A percentile compares a stretch with the other conserved stretches of the same genome.
These are phyloP conservation scores for Drosophila stalkeri DNA, from an alignment of 2,888 invertebrate genomes.

Conservation along the genomic window DNA sequence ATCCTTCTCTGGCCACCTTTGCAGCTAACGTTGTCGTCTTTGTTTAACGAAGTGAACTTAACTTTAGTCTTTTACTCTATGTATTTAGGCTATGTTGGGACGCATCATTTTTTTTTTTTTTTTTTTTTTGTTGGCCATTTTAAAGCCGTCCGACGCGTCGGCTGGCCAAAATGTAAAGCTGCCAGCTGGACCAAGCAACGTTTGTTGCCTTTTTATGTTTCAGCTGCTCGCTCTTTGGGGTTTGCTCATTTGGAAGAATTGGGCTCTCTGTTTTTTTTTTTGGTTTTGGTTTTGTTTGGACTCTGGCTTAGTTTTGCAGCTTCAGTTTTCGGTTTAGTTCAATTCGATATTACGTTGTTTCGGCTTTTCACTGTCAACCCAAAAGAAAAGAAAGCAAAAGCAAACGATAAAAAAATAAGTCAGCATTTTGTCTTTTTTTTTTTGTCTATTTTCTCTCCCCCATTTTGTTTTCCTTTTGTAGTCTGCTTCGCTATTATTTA, in stretches of 20 bases:
- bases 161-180: constrained; percentile 28
- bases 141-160: constrained; percentile 29
- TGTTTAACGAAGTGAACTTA: constrained; percentile 65
- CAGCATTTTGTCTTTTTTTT: constrained; percentile 18
- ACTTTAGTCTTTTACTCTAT: constrained; percentile 56
- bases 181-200: constrained; percentile 39
- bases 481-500: constrained; percentile 42
- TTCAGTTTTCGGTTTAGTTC: constrained; percentile 26
- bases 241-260: constrained; percentile 74
- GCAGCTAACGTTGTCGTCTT: constrained; percentile 28
- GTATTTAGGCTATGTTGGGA: constrained; percentile 50
- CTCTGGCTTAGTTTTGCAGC: constrained; percentile 24
- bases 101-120: constrained; percentile 17
- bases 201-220: constrained; percentile 37
- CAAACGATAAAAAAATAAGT: constrained; percentile 5
- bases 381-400: background rate
- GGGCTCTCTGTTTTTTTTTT: constrained; percentile 21
- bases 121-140: constrained; percentile 25
- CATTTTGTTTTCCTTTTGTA: constrained; percentile 1
- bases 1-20: background rate
- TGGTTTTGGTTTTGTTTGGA: constrained; percentile 16
- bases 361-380: constrained; percentile 6
- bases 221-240: constrained; percentile 26
- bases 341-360: constrained; percentile 11
- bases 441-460: background rate